phyloP scores from a whole-genome alignment of 1,140 invertebrate species.

The Pseudachorutes palmiensis region DNA sequence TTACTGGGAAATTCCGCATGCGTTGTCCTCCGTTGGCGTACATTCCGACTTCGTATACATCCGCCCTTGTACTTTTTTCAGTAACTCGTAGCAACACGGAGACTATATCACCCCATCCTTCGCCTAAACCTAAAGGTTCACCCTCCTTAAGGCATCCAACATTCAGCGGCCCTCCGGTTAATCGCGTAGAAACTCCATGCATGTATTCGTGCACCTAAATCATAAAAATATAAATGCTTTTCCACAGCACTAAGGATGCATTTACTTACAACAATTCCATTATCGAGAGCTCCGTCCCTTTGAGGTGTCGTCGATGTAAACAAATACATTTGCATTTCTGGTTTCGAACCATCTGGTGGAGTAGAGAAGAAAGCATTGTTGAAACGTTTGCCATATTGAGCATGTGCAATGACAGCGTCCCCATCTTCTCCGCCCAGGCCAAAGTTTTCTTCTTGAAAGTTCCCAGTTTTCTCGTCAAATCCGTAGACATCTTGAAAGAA shows the following conservation, averaged over 20 bases:
- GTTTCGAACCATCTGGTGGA: slow-evolving; percentile 4
- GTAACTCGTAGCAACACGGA: background rate
- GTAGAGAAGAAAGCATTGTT: slow-evolving; percentile 13
- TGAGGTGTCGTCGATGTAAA: background rate
- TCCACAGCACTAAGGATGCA: background rate
- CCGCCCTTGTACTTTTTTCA: background rate
- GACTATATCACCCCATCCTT: slow-evolving; percentile 11
- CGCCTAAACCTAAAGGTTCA: slow-evolving; percentile 10
- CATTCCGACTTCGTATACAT: background rate
- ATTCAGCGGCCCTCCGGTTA: slow-evolving; percentile 7
- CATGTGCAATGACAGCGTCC: slow-evolving; percentile 8
- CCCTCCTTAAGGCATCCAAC: background rate
- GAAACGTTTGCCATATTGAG: background rate
- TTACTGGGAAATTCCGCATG: slow-evolving; percentile 10
- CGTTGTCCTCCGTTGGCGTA: background rate
- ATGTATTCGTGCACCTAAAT: slow-evolving; percentile 7
- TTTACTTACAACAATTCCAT: slow-evolving; percentile 13
- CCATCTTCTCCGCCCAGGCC: background rate
- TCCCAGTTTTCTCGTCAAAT: slow-evolving; percentile 7
- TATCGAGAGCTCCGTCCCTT: slow-evolving; percentile 1
- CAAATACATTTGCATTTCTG: background rate
- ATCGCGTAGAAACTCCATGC: slow-evolving; percentile 3
- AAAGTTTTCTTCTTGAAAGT: slow-evolving; percentile 9
- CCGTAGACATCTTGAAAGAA: slow-evolving; percentile 12
- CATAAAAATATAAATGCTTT: background rate